Conservation (phyloP, 2,113 vertebrate genomes). For the Phaethornis superciliosus region DNA sequence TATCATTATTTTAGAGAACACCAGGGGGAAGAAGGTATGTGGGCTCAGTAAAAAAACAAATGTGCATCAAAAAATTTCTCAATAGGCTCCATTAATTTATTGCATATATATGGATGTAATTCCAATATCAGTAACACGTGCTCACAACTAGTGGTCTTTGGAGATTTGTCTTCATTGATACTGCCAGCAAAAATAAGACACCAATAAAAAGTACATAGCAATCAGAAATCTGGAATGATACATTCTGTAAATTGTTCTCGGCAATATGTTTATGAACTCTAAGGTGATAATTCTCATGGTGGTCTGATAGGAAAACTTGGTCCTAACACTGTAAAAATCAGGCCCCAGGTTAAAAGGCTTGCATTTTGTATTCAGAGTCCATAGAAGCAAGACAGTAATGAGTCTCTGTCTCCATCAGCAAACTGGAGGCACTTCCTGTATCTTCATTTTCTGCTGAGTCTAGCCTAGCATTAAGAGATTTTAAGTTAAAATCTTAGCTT, state of each 20-base stretch:
- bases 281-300: not conserved
- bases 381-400: not conserved
- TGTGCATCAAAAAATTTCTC: not conserved
- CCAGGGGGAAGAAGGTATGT: accelerated
- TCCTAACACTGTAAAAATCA: not conserved
- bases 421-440: not conserved
- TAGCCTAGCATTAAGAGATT: not conserved
- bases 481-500: not conserved
- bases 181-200: not conserved
- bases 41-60: not conserved
- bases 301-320: not conserved
- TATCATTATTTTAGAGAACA: not conserved
- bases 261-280: not conserved
- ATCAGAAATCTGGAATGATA: not conserved
- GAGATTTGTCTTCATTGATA: not conserved
- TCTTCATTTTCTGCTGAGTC: not conserved
- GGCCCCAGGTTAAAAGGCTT: not conserved
- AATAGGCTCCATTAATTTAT: not conserved
- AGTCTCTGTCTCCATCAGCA: not conserved
- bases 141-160: not conserved
- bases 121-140: not conserved
- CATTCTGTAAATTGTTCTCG: accelerated
- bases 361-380: not conserved
- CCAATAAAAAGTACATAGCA: not conserved
- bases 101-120: not conserved